A percentile compares a stretch with the other conserved stretches of the same genome.
Evolutionary conservation across 2,797 vertebrate genomes (phyloP).

Genomic region (Poeciliopsis turneri): DNA sequence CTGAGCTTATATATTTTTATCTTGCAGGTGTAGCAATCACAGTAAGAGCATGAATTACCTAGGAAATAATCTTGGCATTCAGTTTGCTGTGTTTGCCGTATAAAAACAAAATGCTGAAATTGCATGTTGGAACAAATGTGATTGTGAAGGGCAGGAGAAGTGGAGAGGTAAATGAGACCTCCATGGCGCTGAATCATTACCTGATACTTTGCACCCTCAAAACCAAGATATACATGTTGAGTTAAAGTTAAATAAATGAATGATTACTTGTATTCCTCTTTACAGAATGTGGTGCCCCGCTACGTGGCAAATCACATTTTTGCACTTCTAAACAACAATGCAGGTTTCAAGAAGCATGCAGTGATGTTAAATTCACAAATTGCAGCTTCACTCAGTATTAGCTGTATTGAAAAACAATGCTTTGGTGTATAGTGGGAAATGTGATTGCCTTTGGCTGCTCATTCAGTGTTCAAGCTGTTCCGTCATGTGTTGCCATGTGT

Average conservation of each 20-base stretch:
- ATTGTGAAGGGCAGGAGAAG: constrained; percentile 51
- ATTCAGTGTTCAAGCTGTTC: constrained; percentile 64
- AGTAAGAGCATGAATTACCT: constrained; percentile 69
- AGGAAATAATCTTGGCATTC: constrained; percentile 54
- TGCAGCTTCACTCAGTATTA: background rate
- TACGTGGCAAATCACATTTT: background rate
- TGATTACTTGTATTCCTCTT: constrained; percentile 35
- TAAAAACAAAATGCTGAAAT: constrained; percentile 59
- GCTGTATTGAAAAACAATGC: constrained; percentile 16
- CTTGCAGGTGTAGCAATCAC: constrained; percentile 53
- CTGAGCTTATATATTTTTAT: constrained; percentile 35
- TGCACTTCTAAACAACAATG: background rate
- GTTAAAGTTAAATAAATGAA: constrained; percentile 27
- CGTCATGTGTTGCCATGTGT: constrained; percentile 62
- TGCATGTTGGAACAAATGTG: constrained; percentile 60
- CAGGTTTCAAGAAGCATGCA: background rate
- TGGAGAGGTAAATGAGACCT: constrained; percentile 56
- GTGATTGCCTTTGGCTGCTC: constrained; percentile 45
- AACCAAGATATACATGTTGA: constrained; percentile 27
- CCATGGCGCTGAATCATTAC: constrained; percentile 55
- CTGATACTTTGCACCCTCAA: constrained; percentile 34
- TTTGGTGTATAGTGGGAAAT: constrained; percentile 38
- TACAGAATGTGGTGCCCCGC: constrained; percentile 17
- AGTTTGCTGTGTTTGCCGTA: constrained; percentile 33
- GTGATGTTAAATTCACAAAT: constrained; percentile 10